phyloP scores from a whole-genome alignment of 2,113 vertebrate genomes.

The Pipa parva region DNA sequence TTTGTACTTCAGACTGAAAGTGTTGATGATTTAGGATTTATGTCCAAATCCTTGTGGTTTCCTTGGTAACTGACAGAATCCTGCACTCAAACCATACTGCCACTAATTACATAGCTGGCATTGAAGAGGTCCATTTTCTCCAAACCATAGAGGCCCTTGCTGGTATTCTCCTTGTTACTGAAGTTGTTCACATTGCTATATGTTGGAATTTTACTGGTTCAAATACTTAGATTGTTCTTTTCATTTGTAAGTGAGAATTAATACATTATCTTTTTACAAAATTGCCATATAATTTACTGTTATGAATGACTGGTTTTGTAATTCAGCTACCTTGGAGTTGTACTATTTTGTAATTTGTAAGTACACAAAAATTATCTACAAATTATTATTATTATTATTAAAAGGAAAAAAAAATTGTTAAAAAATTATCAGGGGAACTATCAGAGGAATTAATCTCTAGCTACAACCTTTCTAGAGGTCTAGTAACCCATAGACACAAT shows the following conservation, averaged over 20 bases:
- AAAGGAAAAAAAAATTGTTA: too few species aligned
- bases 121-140: slow-evolving; percentile 6
- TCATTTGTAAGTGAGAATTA: neutral
- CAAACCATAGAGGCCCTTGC: neutral
- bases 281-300: too few species aligned
- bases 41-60: slow-evolving; percentile 17
- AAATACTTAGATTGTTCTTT: neutral
- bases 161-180: neutral
- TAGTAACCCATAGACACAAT: too few species aligned
- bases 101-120: slow-evolving; percentile 23
- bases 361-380: too few species aligned
- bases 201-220: neutral
- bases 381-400: too few species aligned
- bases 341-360: too few species aligned
- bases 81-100: slow-evolving; percentile 15
- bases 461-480: too few species aligned
- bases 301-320: too few species aligned
- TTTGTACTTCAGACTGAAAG: slow-evolving; percentile 21
- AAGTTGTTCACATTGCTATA: slow-evolving; percentile 9
- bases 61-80: slow-evolving; percentile 15
- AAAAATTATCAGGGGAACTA: too few species aligned
- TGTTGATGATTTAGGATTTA: slow-evolving; percentile 5
- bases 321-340: too few species aligned
- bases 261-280: too few species aligned
- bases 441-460: too few species aligned